phyloP scores from a whole-genome alignment of 2,888 invertebrate genomes.

The Malthinus seriepunctatus region DNA sequence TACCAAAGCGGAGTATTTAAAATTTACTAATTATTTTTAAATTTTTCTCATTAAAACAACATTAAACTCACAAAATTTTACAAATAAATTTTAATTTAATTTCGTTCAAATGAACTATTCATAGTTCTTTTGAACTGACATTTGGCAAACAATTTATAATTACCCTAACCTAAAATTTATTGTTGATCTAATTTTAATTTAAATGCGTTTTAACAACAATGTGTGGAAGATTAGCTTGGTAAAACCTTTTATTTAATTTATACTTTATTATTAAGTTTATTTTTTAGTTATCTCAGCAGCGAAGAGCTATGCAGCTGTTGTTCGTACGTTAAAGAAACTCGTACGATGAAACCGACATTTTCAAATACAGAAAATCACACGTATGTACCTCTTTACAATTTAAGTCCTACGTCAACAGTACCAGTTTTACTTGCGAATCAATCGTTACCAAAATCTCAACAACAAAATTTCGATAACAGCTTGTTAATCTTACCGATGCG shows the following conservation, averaged over 20 bases:
- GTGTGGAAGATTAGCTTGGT: constrained; percentile 19
- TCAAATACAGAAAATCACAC: background rate
- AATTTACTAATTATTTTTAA: no score
- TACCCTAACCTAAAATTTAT: no score
- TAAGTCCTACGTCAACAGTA: constrained; percentile 8
- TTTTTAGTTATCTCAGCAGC: constrained; percentile 3
- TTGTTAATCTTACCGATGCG: constrained; percentile 10
- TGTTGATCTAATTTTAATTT: no score
- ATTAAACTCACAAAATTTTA: no score
- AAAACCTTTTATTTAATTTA: background rate
- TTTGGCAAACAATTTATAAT: no score
- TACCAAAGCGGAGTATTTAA: no score
- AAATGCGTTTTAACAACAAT: background rate
- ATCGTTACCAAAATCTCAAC: background rate
- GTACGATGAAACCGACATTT: background rate
- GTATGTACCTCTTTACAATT: constrained; percentile 7
- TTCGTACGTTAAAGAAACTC: background rate
- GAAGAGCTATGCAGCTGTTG: background rate
- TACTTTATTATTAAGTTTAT: background rate
- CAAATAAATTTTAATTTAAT: no score
- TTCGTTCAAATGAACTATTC: no score
- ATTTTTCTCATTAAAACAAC: no score
- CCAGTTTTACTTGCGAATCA: constrained; percentile 8
- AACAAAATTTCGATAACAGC: background rate
- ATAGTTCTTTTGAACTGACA: no score